phyloP scores from a whole-genome alignment of 2,797 vertebrate genomes.

The Sylvia borin region DNA sequence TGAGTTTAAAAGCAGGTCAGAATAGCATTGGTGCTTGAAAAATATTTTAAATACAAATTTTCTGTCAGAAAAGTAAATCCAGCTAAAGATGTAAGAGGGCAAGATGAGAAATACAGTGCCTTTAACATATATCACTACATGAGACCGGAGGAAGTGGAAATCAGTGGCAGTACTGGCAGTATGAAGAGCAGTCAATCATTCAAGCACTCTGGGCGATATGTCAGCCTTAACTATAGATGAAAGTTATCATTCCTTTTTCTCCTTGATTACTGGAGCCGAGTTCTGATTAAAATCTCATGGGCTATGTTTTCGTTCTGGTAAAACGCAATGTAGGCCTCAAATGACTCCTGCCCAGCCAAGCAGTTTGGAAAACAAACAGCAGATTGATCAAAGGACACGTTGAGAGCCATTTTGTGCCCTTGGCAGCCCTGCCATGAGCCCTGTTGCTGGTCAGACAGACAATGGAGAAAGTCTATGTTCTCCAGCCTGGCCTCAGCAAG shows the following conservation, averaged over 20 bases:
- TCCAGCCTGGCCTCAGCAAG: accelerated
- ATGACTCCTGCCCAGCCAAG: neutral
- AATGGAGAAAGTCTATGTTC: neutral
- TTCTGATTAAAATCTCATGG: neutral
- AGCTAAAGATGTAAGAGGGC: neutral
- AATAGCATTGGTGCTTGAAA: neutral
- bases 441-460: neutral
- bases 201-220: neutral
- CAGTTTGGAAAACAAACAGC: neutral
- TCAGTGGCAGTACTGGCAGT: neutral
- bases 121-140: neutral
- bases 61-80: slow-evolving; percentile 33
- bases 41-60: neutral
- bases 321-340: neutral
- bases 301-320: neutral
- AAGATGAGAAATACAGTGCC: neutral
- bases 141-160: slow-evolving; percentile 5
- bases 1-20: neutral
- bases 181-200: slow-evolving; percentile 34
- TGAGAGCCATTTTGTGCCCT: neutral
- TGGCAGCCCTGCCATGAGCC: accelerated
- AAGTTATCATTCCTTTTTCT: slow-evolving; percentile 21
- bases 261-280: neutral
- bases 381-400: neutral
- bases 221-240: slow-evolving; percentile 16